Percentiles rank a stretch among this genome's conserved stretches.
phyloP scores from a whole-genome alignment of 2,113 vertebrate species.

The Thryonomys swinderianus region DNA sequence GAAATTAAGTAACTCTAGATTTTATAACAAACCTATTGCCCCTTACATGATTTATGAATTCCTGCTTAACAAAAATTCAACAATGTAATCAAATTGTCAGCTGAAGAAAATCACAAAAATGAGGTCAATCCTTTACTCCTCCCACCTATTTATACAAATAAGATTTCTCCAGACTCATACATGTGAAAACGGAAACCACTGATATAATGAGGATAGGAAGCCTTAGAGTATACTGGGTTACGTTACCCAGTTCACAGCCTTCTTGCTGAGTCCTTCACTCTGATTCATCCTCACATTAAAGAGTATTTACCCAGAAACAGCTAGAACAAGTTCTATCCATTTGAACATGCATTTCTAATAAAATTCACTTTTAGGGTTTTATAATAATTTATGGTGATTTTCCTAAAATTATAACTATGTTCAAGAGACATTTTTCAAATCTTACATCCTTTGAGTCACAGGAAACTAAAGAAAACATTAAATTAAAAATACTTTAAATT shows the following conservation, averaged over 20 bases:
- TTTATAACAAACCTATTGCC: neutral
- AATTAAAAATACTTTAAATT: neutral
- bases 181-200: slow-evolving; percentile 21
- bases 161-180: neutral
- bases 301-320: neutral
- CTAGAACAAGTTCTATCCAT: neutral
- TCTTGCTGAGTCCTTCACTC: neutral
- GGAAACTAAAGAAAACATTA: neutral
- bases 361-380: neutral
- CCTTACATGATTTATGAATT: neutral
- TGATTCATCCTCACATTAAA: neutral
- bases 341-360: neutral
- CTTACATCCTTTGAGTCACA: neutral
- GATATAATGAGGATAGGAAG: neutral
- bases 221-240: neutral
- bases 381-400: neutral
- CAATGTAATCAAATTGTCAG: neutral
- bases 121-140: neutral
- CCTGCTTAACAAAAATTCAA: slow-evolving; percentile 27
- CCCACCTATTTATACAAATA: neutral
- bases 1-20: neutral
- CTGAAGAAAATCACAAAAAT: neutral
- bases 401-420: slow-evolving; percentile 16
- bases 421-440: neutral
- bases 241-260: neutral